Conservation (phyloP, 2,888 invertebrate species). For the Aleiodes testaceus region DNA sequence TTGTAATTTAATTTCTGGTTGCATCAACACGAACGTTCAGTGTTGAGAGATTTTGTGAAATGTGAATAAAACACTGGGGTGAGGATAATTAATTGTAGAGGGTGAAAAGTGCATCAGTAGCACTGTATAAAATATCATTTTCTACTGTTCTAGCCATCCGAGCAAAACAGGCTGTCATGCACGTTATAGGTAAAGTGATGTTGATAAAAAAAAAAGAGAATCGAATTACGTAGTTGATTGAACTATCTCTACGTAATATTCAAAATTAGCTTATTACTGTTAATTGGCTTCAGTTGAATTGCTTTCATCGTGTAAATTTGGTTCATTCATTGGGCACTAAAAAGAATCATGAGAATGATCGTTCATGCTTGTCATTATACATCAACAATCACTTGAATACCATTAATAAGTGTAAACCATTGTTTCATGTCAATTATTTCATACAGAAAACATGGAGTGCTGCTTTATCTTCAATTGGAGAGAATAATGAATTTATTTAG, state of each 20-base stretch:
- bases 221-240: constrained; percentile 53
- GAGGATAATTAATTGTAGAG: not conserved
- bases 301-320: constrained; percentile 9
- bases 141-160: constrained; percentile 70
- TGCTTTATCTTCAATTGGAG: constrained; percentile 48
- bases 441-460: constrained; percentile 46
- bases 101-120: constrained; percentile 37
- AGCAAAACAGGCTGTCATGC: constrained; percentile 71
- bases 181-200: constrained; percentile 71
- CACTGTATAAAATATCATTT: constrained; percentile 62
- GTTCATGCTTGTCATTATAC: constrained; percentile 12
- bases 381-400: constrained; percentile 2
- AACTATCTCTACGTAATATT: constrained; percentile 48
- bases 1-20: not conserved
- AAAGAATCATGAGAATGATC: not conserved
- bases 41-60: constrained; percentile 19
- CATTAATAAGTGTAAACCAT: constrained; percentile 8
- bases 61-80: constrained; percentile 14
- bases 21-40: constrained; percentile 2
- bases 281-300: constrained; percentile 3
- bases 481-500: not conserved
- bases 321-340: not conserved
- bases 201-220: constrained; percentile 45
- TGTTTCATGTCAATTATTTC: constrained; percentile 29
- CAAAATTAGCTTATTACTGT: not conserved